These are phyloP conservation scores for Excalfactoria chinensis DNA, from an alignment of 2,113 vertebrate species.

Conservation along the genomic window DNA sequence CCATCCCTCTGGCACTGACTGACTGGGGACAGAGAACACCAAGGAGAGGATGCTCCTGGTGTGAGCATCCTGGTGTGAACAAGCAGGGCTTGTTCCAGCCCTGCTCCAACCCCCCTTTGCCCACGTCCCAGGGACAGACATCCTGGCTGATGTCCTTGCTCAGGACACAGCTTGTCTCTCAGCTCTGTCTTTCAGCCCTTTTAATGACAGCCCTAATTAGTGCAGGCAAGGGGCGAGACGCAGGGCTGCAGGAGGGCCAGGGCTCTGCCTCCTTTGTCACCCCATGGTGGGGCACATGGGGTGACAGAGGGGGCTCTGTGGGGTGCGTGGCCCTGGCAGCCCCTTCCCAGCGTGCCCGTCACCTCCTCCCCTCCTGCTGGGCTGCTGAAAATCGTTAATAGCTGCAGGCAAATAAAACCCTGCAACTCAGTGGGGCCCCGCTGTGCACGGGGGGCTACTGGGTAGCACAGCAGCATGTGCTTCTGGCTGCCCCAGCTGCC, in stretches of 20 bases:
- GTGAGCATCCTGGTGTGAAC: too few relatives aligned
- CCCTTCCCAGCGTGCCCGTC: background rate
- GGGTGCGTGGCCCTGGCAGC: background rate
- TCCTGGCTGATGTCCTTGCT: fast-evolving
- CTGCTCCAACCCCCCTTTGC: background rate
- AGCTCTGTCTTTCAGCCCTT: background rate
- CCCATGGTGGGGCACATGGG: background rate
- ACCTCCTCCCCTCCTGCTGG: background rate
- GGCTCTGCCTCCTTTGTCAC: background rate
- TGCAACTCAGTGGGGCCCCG: background rate
- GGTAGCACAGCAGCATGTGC: slow-evolving; percentile 11
- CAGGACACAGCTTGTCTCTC: background rate
- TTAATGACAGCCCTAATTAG: slow-evolving; percentile 16
- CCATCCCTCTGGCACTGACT: fast-evolving
- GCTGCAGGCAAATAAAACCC: background rate
- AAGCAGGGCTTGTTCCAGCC: background rate
- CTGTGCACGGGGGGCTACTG: background rate
- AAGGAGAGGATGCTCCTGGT: background rate
- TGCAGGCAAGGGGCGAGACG: too few relatives aligned
- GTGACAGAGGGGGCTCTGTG: fast-evolving
- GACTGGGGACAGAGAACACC: background rate
- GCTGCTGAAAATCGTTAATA: background rate
- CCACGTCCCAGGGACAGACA: background rate
- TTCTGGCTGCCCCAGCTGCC: background rate
- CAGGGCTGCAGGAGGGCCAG: background rate